These are phyloP conservation scores for Drosophila saltans DNA, from an alignment of 1,140 invertebrate genomes.

Conservation along the genomic window DNA sequence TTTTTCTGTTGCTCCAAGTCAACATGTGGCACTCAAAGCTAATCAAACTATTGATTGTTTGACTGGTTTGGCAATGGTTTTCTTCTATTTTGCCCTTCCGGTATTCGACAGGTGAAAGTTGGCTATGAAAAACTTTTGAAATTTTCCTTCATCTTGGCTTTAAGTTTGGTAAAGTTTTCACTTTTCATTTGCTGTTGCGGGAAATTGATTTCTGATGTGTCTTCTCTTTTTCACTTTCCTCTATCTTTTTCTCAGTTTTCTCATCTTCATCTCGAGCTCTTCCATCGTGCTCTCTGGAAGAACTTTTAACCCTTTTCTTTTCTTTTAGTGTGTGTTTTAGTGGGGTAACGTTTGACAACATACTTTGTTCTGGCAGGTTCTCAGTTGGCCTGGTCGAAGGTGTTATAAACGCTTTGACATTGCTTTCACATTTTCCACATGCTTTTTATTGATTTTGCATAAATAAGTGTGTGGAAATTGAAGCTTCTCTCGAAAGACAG, in stretches of 20 bases:
- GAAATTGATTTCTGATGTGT: constrained; percentile 76
- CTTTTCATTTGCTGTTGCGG: constrained; percentile 65
- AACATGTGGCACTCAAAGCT: constrained; percentile 72
- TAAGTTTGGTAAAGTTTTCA: constrained; percentile 74
- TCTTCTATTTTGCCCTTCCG: constrained; percentile 27
- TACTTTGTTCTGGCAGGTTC: constrained; percentile 35
- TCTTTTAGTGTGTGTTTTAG: background rate
- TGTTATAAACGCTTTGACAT: constrained; percentile 70
- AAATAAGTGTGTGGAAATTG: constrained; percentile 54
- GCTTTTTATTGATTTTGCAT: constrained; percentile 68
- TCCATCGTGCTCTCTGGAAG: background rate
- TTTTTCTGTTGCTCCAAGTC: constrained; percentile 53
- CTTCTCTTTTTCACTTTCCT: background rate
- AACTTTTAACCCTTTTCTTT: constrained; percentile 22
- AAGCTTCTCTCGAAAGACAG: constrained; percentile 53
- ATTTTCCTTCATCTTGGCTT: constrained; percentile 55
- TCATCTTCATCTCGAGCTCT: constrained; percentile 15
- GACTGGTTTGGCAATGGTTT: constrained; percentile 70
- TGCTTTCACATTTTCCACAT: constrained; percentile 38
- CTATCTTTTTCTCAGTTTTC: background rate
- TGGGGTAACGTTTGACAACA: constrained; percentile 24
- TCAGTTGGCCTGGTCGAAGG: constrained; percentile 37
- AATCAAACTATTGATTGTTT: constrained; percentile 81
- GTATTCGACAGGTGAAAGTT: constrained; percentile 67
- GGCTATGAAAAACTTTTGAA: constrained; percentile 42